Evolutionary conservation across 2,797 vertebrate genomes (phyloP).

Genomic region (Gambusia yucatana): DNA sequence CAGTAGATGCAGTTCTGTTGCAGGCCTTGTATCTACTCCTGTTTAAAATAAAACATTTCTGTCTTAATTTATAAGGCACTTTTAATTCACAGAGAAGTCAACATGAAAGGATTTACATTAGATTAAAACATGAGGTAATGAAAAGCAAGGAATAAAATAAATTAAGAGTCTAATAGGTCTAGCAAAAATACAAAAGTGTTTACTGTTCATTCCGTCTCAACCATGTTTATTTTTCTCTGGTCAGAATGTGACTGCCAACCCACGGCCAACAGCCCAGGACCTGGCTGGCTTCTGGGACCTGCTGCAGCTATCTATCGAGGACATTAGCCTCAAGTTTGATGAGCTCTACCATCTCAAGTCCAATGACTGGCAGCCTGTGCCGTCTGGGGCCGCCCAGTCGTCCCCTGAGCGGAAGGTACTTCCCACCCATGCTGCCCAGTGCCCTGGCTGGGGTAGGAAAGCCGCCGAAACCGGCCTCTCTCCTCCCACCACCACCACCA

Average conservation of each 20-base stretch:
- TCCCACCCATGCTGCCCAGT: constrained; percentile 82
- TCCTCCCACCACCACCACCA: constrained; percentile 78
- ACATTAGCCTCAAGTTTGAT: constrained; percentile 99
- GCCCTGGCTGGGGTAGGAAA: constrained; percentile 84
- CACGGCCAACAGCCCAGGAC: constrained; percentile 94
- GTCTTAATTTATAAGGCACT: neutral
- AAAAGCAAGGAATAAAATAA: neutral
- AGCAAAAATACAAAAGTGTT: neutral
- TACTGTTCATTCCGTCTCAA: constrained; percentile 14
- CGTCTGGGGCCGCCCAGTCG: constrained; percentile 73
- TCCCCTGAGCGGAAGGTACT: constrained; percentile 95
- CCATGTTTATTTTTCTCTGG: constrained; percentile 21
- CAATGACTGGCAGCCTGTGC: constrained; percentile 90
- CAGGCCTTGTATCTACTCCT: neutral
- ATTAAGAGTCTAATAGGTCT: neutral
- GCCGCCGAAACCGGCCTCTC: constrained; percentile 81
- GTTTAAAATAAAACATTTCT: neutral
- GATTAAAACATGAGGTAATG: neutral
- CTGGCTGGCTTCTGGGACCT: constrained; percentile 99
- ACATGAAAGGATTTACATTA: neutral
- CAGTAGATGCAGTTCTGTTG: neutral
- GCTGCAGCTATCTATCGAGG: constrained; percentile 98
- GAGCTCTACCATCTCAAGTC: constrained; percentile 99
- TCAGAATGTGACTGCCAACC: constrained; percentile 94
- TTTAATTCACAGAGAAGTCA: neutral